Evolutionary conservation across 2,888 invertebrate species (phyloP), one percentile per base, ranked within the genome.

Genomic region (Sinhomidia bicolor): DNA sequence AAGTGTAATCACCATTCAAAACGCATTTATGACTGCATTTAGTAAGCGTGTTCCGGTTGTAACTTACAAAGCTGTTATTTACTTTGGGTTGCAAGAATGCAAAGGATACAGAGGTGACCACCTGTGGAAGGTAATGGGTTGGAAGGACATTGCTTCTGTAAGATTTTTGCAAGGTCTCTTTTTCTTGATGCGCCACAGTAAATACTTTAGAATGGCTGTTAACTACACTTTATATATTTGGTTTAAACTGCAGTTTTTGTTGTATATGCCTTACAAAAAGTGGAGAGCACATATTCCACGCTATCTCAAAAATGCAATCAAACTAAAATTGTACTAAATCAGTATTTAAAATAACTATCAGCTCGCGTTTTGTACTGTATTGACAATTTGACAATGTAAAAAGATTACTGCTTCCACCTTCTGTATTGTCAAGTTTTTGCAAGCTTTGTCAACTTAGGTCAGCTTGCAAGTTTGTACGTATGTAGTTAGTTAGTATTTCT

Each of bases 1-100:
- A 62, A 84, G 79, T 23, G 90, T 91, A 36, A 47, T 91, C 23
- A 79, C 89, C 14, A 76, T 91, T 1, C 91, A 91, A 76, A 62
- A 74, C 36, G 65, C 85, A 9, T 84, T 91, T 20, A 86, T 90
- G 65, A 65, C 79, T 3, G 90, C 88, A 0, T 78, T 90, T 14
- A 4, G 17, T 32, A 10, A 84, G 23, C 41, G 89, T n/a, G n/a
- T 89, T 0, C 83, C 81, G 5, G 62, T 87, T 44, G 26, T 89
- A 0, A 89, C 83, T 7, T 83, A 91, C 14, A 90, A 90, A 62
- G 85, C 89, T 6, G 65, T 85, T 41, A 14, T 91, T 26, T 91
- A 89, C 74, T 47, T 68, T 12, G 91, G 90, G 29, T 74, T 91
- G 0, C 83, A 85, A 44, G 82, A 86, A 14, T 65, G 76, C 3